phyloP scores from a whole-genome alignment of 2,797 vertebrate genomes.

The Enteromius viviparus region DNA sequence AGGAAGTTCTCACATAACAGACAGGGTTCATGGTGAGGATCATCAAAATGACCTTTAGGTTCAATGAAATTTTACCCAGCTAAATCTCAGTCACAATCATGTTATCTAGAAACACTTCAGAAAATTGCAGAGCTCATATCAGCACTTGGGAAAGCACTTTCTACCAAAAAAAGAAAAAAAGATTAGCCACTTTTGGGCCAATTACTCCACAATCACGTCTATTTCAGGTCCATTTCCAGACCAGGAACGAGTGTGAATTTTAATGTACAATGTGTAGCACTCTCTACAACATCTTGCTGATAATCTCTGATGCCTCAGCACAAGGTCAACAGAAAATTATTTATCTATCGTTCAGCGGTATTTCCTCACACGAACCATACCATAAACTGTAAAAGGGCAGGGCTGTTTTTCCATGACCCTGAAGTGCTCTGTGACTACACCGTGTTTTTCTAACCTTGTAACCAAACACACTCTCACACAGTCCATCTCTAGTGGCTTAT shows the following conservation, averaged over 20 bases:
- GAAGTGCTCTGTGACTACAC: constrained; percentile 18
- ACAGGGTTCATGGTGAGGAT: background rate
- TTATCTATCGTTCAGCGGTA: constrained; percentile 10
- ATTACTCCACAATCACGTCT: constrained; percentile 27
- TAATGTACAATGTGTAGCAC: background rate
- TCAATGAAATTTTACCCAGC: constrained; percentile 24
- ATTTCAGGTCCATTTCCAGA: constrained; percentile 7
- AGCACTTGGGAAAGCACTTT: constrained; percentile 13
- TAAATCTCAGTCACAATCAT: constrained; percentile 18
- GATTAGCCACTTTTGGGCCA: constrained; percentile 32
- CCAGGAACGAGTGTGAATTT: constrained; percentile 2
- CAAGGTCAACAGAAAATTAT: constrained; percentile 48
- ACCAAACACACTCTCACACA: constrained; percentile 42
- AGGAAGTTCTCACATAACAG: constrained; percentile 3
- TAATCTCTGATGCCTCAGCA: constrained; percentile 11
- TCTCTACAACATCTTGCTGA: constrained; percentile 9
- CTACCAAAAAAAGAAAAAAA: background rate
- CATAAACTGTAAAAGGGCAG: constrained; percentile 12
- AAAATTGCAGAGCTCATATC: constrained; percentile 26
- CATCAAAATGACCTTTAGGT: constrained; percentile 16
- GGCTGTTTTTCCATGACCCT: constrained; percentile 20
- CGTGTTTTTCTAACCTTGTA: constrained; percentile 42
- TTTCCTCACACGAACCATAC: constrained; percentile 25
- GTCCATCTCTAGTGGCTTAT: constrained; percentile 51
- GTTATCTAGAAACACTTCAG: constrained; percentile 39